Base-by-base conservation (phyloP, 2,888 invertebrate genomes). In the Heliconius erato region DNA sequence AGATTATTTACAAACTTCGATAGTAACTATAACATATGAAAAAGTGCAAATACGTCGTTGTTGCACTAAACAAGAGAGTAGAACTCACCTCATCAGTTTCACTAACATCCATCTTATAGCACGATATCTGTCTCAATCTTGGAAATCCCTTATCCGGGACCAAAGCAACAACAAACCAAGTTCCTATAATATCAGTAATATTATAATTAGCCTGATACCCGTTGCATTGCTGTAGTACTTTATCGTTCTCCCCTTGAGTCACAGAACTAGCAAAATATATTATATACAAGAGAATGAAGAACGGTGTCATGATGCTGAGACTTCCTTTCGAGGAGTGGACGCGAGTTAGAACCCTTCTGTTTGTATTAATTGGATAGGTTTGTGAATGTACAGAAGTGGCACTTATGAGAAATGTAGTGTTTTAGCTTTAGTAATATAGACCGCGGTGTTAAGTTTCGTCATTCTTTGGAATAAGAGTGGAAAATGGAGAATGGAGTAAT, bases 131-230 rank as follows among this genome's bases (percentile, higher is more conserved):
- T 19, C 87, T 85, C 14, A 91, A 89, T 59, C 90, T 90, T 23
- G 94, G 93, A 80, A 93, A 94, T 80, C 90, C 79, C n/a, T 90
- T 92, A 49, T 92, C 94, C 0, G 95, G 95, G 69, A 95, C 90
- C 0, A 95, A 90, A 0, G 94, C 94, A 0, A 94, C 94, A 14
- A 94, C 93, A 63, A 93, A 88, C 95, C 95, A 95, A 3, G 88
- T 84, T 0, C 95, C 95, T 1, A 92, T 86, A 4, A 93, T 88
- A 69, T 90, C 89, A 78, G 90, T 90, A 68, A 92, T 84, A 76
- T 92, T 88, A 79, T 94, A 94, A 78, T 90, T 91, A 0, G 94
- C 92, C 83, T 93, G 91, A 63, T 91, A 92, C 0, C 89, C 90
- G 77, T 92, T 87, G 83, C 95, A 94, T 44, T 84, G 88, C 4